Percentiles rank a stretch among this genome's conserved stretches.
Evolutionary conservation across 1,140 invertebrate genomes (phyloP).

Genomic region (Leptinotarsa lineolata): DNA sequence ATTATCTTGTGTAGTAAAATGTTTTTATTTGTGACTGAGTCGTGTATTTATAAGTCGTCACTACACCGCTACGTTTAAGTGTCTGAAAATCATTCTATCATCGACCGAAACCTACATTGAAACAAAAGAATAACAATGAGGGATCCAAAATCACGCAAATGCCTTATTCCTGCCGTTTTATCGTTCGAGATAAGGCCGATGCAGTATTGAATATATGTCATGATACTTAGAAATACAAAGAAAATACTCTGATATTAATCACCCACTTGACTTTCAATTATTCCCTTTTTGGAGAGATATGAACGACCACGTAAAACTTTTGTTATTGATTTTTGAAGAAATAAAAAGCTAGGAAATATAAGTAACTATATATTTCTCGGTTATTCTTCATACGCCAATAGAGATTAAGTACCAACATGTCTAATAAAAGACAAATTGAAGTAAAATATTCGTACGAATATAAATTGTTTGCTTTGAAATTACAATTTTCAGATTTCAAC

Average conservation of each 20-base stretch:
- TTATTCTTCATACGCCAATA: too few species aligned
- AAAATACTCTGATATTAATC: constrained; percentile 28
- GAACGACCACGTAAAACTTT: not conserved
- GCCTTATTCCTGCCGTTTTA: constrained; percentile 27
- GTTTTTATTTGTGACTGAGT: constrained; percentile 19
- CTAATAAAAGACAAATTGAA: too few species aligned
- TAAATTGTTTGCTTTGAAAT: too few species aligned
- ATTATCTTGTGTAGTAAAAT: constrained; percentile 18
- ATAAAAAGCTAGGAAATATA: too few species aligned
- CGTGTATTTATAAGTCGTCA: constrained; percentile 19
- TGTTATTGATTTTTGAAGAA: too few species aligned
- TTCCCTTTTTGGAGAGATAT: constrained; percentile 17
- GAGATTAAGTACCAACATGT: too few species aligned
- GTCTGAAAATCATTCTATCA: constrained; percentile 26
- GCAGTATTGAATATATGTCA: constrained; percentile 31
- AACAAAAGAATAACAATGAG: constrained; percentile 33
- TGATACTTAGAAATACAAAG: constrained; percentile 30
- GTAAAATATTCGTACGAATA: too few species aligned
- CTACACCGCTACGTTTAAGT: not conserved
- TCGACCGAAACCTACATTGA: constrained; percentile 27
- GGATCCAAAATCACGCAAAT: constrained; percentile 28
- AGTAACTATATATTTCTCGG: too few species aligned
- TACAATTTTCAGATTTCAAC: too few species aligned
- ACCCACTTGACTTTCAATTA: constrained; percentile 16
- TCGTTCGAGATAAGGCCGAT: constrained; percentile 24